These are phyloP conservation scores for Volucella bombylans DNA, from an alignment of 2,888 invertebrate species.

Conservation along the genomic window DNA sequence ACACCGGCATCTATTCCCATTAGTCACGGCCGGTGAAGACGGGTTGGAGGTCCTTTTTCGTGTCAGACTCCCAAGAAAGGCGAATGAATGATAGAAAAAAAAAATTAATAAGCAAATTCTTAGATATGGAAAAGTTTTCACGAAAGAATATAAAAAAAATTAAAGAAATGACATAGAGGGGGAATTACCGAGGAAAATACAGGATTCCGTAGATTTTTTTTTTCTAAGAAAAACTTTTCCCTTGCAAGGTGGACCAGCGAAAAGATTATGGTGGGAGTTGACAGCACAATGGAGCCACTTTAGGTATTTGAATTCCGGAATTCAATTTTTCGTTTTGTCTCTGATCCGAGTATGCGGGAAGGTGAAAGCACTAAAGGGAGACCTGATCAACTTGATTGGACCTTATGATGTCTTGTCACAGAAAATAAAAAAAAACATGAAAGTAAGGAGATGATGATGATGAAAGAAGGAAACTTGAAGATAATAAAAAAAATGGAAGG, in stretches of 20 bases:
- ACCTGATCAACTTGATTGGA: constrained; percentile 69
- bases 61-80: constrained; percentile 34
- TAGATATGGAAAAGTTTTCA: constrained; percentile 72
- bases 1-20: constrained; percentile 74
- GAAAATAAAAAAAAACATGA: constrained; percentile 24
- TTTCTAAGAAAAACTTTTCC: constrained; percentile 64
- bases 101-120: constrained; percentile 74
- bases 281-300: constrained; percentile 70
- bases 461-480: constrained; percentile 53
- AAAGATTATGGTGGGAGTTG: constrained; percentile 21
- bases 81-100: constrained; percentile 17
- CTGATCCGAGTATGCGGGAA: constrained; percentile 21
- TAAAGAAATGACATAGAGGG: constrained; percentile 51
- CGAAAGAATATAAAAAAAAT: constrained; percentile 51
- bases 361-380: constrained; percentile 66
- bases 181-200: constrained; percentile 13
- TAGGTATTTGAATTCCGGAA: constrained; percentile 68
- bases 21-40: constrained; percentile 71
- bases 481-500: constrained; percentile 34
- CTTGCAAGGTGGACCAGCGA: constrained; percentile 50
- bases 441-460: constrained; percentile 52
- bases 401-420: constrained; percentile 62
- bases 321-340: constrained; percentile 6
- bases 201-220: no score
- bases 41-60: constrained; percentile 44